A percentile compares a stretch with the other conserved stretches of the same genome.
These are phyloP conservation scores for Tetanocera ferruginea DNA, from an alignment of 2,888 invertebrate species.

Conservation along the genomic window DNA sequence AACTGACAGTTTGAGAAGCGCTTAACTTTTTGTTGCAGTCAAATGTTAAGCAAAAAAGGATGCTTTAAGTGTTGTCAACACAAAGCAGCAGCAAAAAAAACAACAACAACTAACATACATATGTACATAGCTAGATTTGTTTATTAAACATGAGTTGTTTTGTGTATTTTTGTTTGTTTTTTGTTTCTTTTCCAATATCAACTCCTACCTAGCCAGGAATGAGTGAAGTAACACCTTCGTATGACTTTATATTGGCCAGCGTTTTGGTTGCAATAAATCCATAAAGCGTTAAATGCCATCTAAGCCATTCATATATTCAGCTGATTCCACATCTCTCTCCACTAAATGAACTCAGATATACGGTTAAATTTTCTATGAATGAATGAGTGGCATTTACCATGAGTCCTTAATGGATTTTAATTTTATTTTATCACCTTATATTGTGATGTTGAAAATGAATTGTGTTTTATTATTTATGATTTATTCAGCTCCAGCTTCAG, in stretches of 20 bases:
- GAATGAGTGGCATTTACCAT: not conserved
- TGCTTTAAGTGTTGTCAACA: not conserved
- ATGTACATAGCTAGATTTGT: not conserved
- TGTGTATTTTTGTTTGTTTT: not conserved
- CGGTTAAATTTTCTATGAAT: not conserved
- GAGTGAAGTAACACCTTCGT: not conserved
- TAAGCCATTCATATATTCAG: not conserved
- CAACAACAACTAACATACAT: not conserved
- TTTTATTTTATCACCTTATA: conserved; percentile 1
- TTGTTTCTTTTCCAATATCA: not conserved
- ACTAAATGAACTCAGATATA: not conserved
- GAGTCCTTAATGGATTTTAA: conserved; percentile 19
- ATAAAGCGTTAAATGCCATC: conserved; percentile 26
- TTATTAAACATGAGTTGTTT: not conserved
- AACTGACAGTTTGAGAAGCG: conserved; percentile 20
- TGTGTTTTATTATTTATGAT: conserved; percentile 8
- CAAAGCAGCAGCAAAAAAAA: not conserved
- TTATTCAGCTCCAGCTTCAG: conserved; percentile 5
- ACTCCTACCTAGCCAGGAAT: not conserved
- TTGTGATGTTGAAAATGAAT: not conserved
- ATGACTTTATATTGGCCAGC: not conserved
- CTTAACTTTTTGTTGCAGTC: not conserved
- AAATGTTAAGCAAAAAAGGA: not conserved
- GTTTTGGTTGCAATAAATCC: conserved; percentile 29
- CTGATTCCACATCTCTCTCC: not conserved